Base-by-base conservation (phyloP, 1,140 invertebrate genomes). In the Neuroterus valhalla region DNA sequence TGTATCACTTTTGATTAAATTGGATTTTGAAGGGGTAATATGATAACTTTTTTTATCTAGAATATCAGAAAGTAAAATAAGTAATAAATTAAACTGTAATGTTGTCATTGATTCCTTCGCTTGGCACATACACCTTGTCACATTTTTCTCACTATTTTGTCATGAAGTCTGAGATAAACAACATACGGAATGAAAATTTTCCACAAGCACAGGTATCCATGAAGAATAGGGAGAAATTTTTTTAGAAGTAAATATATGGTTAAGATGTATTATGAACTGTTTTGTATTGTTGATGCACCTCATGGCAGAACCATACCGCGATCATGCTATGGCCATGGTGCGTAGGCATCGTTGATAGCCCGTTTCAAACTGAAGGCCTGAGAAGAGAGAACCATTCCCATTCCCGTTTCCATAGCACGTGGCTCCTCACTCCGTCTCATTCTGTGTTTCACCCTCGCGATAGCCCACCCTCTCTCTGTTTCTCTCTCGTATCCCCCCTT, bases 381-480 rank as follows among this genome's bases (percentile, higher is more conserved):
- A 79, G 73, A 75, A 73, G 77, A 78, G 81, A 78, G 76, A 76
- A 80, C 83, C 84, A 82, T 83, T 81, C 75, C 84, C 82, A 84
- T 86, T 88, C 85, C 86, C 82, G 82, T 88, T 88, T 86, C 86
- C 86, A 88, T 86, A 88, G 84, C 88, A 89, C 88, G 87, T 89
- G 88, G 86, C 81, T 84, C 79, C 78, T 83, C 73, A 74, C 70
- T 71, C 72, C 67, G 68, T 46, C 69, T 76, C 71, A 10, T 77
- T 80, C 17, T 80, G 50, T 77, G 71, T 78, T 74, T 74, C 74
- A 74, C 48, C 72, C 78, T 74, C 66, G 2, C 71, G 67, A 62
- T 70, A 55, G 31, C 45, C 71, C 68, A 15, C 72, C 74, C 17
- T 78, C 71, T 77, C 76, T 78, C 74, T 76, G 73, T 77, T 45